Evolutionary conservation across 2,113 vertebrate species (phyloP).

Genomic region (Myotis brandtii): DNA sequence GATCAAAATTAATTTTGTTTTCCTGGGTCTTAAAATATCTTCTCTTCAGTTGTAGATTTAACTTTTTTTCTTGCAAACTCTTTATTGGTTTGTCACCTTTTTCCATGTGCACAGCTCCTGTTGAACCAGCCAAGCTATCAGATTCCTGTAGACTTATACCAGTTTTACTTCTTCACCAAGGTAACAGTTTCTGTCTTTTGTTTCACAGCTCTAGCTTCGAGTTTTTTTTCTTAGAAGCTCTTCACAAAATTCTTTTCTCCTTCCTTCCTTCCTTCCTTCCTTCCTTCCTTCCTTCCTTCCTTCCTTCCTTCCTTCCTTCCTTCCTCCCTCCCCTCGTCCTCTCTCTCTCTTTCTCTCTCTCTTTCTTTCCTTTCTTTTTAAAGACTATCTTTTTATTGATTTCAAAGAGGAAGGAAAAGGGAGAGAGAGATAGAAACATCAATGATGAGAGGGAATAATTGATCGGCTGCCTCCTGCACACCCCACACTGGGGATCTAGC

Average conservation of each 20-base stretch:
- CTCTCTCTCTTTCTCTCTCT: no score
- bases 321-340: no score
- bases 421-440: background rate
- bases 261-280: background rate
- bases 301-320: no score
- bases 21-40: slow-evolving; percentile 23
- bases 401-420: background rate
- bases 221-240: background rate
- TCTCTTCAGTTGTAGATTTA: background rate
- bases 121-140: background rate
- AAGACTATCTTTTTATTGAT: background rate
- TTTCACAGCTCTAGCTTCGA: background rate
- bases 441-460: background rate
- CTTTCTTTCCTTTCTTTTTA: no score
- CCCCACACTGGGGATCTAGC: background rate
- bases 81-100: background rate
- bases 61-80: slow-evolving; percentile 9
- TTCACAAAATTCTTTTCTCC: background rate
- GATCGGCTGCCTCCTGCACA: background rate
- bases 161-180: background rate
- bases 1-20: slow-evolving; percentile 44
- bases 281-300: no score
- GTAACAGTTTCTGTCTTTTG: background rate
- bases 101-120: background rate
- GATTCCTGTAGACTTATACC: background rate